Base-by-base conservation (phyloP, 2,888 invertebrate genomes). In the Dicranocentrus wangi region DNA sequence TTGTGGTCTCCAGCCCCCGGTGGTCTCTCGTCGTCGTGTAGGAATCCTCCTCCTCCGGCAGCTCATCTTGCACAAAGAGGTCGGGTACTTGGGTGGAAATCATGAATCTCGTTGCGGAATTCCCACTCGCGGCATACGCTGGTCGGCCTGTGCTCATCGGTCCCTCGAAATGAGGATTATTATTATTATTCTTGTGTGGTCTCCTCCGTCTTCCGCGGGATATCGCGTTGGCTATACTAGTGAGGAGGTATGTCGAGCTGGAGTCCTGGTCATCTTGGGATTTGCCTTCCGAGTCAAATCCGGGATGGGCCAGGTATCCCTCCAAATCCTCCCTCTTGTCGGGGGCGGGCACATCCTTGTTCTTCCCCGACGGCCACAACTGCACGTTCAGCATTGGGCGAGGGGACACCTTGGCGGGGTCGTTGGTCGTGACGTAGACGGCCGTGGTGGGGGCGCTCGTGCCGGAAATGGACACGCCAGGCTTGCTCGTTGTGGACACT, bases 311-410 rank as follows among this genome's bases (percentile, higher is more conserved):
- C 10, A 76, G 7, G 17, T 42, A 43, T 8, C 43, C 42, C 15
- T 32, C 32, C 32, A 28, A 43, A 51, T 27, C 51, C 39, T 51
- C 63, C 43, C n/a, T n/a, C 17, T 61, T 13, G 28, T 43, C 8
- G 51, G 65, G 19, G 51, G 21, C 1, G 47, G 51, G 51, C 51
- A 21, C 32, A 23, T 47, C 27, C 17, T 60, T 60, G 1, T 71
- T 60, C 7, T 23, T 27, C 0, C 19, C n/a, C 10, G 42, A 39
- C 0, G 69, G 63, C 23, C 61, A 73, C 8, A 81, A 19, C n/a
- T 70, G 51, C 0, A 81, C 81, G 25, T 43, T 69, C 1, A 81
- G 43, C 51, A 81, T 17, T 0, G 81, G 81, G n/a, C 81, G n/a
- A 15, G 81, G 81, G n/a, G 81, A 69, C 17, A 75, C 65, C 0